Base-by-base conservation (phyloP, 2,113 vertebrate species). In the Callipepla squamata region DNA sequence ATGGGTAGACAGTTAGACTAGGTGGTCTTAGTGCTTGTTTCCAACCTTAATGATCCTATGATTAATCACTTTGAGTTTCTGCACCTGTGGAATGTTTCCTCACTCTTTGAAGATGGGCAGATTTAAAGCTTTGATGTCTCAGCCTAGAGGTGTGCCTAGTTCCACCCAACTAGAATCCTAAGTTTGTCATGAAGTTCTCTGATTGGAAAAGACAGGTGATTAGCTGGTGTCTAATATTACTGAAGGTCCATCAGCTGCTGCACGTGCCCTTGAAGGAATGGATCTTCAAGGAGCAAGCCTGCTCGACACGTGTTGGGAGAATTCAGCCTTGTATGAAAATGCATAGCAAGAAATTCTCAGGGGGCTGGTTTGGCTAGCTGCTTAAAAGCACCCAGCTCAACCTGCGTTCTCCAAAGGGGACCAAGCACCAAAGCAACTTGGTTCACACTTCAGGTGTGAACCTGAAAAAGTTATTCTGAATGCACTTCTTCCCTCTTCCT, bases 341-440 rank as follows among this genome's bases (percentile, higher is more conserved):
- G 23, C 34, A 36, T 16, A 68, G 42, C 16, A 51, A 51, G 18
- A 45, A 82, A 72, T 82, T 75, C 51, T 55, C 0, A 0, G 48
- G 23, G 7, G 18, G 2, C 36, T 58, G 22, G 1, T 55, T 78
- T 81, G 66, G 6, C 7, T 73, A 0, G 0, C 19, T 78, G 44
- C 13, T 2, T 65, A 15, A 22, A 51, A 47, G 19, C 3, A 76
- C 9, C 16, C 32, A 42, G 20, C 51, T 93, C 50, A 83, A 32
- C 25, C 40, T 0, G 0, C 36, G 48, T 2, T 42, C 45, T 62
- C 80, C 2, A 5, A 80, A 84, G 19, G 28, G 55, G 20, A 23
- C 42, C n/a, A 25, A 3, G 13, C 53, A 47, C 16, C 4, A 6
- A 77, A 30, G 16, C 28, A 22, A 69, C 63, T n/a, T 51, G 58